Conservation (phyloP, 2,888 invertebrate genomes). For the Cacoxenus indagator region DNA sequence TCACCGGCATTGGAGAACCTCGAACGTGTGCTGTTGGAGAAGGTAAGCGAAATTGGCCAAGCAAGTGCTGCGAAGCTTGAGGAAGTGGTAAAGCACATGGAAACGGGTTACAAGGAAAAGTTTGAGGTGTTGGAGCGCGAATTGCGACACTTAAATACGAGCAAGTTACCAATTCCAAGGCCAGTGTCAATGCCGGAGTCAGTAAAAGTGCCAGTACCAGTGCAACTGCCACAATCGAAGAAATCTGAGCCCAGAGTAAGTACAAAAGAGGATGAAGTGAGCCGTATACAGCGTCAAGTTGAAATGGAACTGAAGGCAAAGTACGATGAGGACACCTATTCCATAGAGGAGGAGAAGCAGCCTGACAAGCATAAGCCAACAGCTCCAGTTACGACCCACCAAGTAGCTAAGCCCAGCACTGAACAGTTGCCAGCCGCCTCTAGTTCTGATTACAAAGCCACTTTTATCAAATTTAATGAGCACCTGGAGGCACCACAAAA, state of each 20-base stretch:
- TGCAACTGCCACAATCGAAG: not conserved
- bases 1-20: slow-evolving; percentile 43
- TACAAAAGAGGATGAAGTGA: slow-evolving; percentile 45
- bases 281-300: slow-evolving; percentile 47
- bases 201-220: not conserved
- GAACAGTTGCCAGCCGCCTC: not conserved
- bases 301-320: slow-evolving; percentile 32
- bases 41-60: slow-evolving; percentile 59
- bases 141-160: slow-evolving; percentile 39
- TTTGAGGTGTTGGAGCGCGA: slow-evolving; percentile 54
- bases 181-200: not conserved
- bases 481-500: not conserved
- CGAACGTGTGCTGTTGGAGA: slow-evolving; percentile 55
- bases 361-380: not conserved
- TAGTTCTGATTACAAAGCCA: slow-evolving; percentile 39
- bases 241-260: slow-evolving; percentile 35
- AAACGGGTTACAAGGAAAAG: slow-evolving; percentile 58
- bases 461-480: slow-evolving; percentile 36
- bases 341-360: slow-evolving; percentile 37
- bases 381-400: not conserved
- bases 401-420: not conserved
- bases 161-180: not conserved
- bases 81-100: slow-evolving; percentile 54
- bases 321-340: slow-evolving; percentile 50
- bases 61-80: slow-evolving; percentile 55